A percentile compares a stretch with the other conserved stretches of the same genome.
These are phyloP conservation scores for Corvus hawaiiensis DNA, from an alignment of 2,113 vertebrate species.

Conservation along the genomic window DNA sequence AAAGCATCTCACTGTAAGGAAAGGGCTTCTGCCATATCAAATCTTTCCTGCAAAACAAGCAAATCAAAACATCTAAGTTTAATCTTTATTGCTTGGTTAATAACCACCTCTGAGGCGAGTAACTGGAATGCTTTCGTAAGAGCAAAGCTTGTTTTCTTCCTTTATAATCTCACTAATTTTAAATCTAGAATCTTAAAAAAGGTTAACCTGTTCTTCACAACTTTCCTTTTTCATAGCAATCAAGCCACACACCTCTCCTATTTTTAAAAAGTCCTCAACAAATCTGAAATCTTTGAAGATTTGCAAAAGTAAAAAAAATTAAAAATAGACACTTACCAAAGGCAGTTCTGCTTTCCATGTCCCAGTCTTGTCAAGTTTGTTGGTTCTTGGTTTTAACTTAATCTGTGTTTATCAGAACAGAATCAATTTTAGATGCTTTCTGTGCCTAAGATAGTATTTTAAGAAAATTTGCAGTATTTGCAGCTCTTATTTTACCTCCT, in stretches of 20 bases:
- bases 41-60: background rate
- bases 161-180: background rate
- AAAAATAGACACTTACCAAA: background rate
- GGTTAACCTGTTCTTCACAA: background rate
- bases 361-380: background rate
- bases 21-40: background rate
- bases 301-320: background rate
- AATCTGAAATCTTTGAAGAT: background rate
- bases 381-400: background rate
- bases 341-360: background rate
- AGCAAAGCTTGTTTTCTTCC: background rate
- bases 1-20: background rate
- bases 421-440: background rate
- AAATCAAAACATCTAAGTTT: background rate
- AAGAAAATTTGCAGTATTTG: background rate
- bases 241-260: background rate
- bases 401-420: background rate
- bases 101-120: background rate
- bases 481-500: background rate
- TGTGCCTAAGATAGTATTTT: background rate
- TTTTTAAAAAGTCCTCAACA: background rate
- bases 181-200: background rate
- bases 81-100: background rate
- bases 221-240: background rate
- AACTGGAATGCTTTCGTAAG: background rate